These are phyloP conservation scores for Syngnathus floridae DNA, from an alignment of 2,113 vertebrate species.

Conservation along the genomic window DNA sequence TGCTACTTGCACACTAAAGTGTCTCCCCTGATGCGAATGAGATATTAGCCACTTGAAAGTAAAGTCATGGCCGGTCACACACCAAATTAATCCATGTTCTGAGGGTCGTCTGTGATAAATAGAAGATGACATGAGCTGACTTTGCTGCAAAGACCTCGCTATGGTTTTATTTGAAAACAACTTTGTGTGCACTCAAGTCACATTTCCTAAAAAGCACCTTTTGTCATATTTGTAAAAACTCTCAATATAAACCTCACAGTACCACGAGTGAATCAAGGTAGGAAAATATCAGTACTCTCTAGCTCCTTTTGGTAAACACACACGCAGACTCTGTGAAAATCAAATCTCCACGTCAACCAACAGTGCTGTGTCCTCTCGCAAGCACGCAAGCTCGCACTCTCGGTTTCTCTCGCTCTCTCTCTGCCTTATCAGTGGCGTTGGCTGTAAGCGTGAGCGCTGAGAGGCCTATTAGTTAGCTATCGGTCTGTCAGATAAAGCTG, in stretches of 20 bases:
- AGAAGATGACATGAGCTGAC: constrained; percentile 11
- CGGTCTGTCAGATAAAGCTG: constrained; percentile 47
- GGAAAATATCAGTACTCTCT: too few species aligned
- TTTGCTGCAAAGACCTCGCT: constrained; percentile 7
- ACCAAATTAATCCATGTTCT: constrained; percentile 18
- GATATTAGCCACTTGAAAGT: constrained; percentile 30
- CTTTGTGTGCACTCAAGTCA: not conserved
- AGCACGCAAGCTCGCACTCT: constrained; percentile 23
- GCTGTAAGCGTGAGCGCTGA: constrained; percentile 47
- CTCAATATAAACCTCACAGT: not conserved
- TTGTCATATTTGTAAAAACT: not conserved
- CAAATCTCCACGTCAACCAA: constrained; percentile 15
- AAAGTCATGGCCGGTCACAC: constrained; percentile 18
- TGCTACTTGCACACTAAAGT: constrained; percentile 1
- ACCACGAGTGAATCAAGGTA: too few species aligned
- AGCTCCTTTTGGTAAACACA: not conserved
- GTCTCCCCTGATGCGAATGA: constrained; percentile 25
- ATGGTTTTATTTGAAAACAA: constrained; percentile 16
- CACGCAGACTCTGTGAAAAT: constrained; percentile 13
- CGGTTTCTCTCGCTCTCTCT: constrained; percentile 33
- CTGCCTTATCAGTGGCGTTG: constrained; percentile 47
- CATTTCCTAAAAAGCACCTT: not conserved
- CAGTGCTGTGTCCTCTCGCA: constrained; percentile 13
- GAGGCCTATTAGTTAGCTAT: constrained; percentile 61
- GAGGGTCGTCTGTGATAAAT: constrained; percentile 13